These are phyloP conservation scores for Adelphocoris suturalis DNA, from an alignment of 2,888 invertebrate genomes.

Conservation along the genomic window DNA sequence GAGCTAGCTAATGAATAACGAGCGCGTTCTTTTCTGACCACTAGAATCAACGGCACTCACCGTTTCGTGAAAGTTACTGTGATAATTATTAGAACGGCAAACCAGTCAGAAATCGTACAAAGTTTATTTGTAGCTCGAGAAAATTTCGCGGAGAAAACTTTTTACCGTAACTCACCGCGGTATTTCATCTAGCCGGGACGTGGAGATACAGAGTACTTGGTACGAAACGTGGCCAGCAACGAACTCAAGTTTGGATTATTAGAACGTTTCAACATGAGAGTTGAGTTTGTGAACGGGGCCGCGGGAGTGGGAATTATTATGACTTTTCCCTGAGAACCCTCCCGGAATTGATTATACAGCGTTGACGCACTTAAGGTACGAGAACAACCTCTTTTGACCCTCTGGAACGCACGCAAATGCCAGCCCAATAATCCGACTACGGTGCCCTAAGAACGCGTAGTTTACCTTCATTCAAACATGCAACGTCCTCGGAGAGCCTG, in stretches of 20 bases:
- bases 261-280: neutral
- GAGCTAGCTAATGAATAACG: no score
- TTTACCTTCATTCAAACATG: slow-evolving; percentile 21
- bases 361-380: slow-evolving; percentile 40
- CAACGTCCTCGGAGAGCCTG: neutral
- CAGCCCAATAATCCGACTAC: neutral
- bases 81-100: no score
- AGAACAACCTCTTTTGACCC: slow-evolving; percentile 44
- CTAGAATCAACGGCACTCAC: no score
- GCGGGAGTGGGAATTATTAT: neutral
- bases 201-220: no score
- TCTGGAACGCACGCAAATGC: slow-evolving; percentile 28
- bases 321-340: slow-evolving; percentile 9
- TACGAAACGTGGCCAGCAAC: no score
- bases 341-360: slow-evolving; percentile 25
- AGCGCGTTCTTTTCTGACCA: no score
- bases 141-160: no score
- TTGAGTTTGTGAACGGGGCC: neutral
- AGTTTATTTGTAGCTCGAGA: no score
- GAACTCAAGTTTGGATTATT: neutral
- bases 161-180: no score
- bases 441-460: slow-evolving; percentile 1
- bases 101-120: no score
- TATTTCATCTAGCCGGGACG: no score
- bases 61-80: no score